These are phyloP conservation scores for Dinoponera quadriceps DNA, from an alignment of 1,140 invertebrate genomes.

Conservation along the genomic window DNA sequence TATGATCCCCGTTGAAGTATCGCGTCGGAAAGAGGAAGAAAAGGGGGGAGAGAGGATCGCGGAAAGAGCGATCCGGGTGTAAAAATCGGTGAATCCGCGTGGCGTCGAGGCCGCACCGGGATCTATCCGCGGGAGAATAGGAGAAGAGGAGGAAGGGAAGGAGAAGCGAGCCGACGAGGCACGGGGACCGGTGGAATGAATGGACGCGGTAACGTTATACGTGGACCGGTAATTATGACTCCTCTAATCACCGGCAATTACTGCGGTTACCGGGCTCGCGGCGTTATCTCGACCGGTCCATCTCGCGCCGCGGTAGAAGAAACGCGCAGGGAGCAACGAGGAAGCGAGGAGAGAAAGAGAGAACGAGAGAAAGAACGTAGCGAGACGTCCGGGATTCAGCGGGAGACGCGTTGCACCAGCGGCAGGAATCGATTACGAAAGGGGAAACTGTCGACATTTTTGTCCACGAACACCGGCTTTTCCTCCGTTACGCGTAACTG, in stretches of 20 bases:
- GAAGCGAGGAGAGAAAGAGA: conserved; percentile 29
- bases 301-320: conserved; percentile 70
- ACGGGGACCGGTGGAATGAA: conserved; percentile 74
- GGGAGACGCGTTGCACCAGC: conserved; percentile 21
- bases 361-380: conserved; percentile 12
- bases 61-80: neutral
- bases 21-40: conserved; percentile 47
- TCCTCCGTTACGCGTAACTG: neutral
- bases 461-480: neutral
- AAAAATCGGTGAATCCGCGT: conserved; percentile 50
- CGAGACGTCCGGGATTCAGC: conserved; percentile 47
- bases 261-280: conserved; percentile 81
- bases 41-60: neutral
- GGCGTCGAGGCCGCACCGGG: neutral
- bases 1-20: neutral
- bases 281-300: conserved; percentile 81
- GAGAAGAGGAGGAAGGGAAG: neutral
- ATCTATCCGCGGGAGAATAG: conserved; percentile 29
- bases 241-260: conserved; percentile 84
- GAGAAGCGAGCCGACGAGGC: conserved; percentile 55
- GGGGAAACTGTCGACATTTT: conserved; percentile 22
- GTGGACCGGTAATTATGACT: conserved; percentile 83
- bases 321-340: conserved; percentile 32
- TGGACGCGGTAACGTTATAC: conserved; percentile 81
- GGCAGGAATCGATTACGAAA: conserved; percentile 60